These are phyloP conservation scores for Lottia gigantea DNA, from an alignment of 2,888 invertebrate genomes.

Conservation along the genomic window DNA sequence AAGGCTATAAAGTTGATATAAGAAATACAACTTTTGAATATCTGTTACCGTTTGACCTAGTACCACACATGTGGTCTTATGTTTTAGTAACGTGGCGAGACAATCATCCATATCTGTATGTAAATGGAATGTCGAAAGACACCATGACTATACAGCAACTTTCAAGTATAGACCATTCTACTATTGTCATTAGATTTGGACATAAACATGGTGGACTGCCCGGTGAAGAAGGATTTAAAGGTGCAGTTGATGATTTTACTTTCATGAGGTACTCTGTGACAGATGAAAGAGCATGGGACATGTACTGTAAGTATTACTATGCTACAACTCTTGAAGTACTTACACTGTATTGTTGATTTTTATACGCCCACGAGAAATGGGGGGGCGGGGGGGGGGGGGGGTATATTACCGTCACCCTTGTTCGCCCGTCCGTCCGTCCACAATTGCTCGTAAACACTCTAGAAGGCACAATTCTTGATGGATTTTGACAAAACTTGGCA, in stretches of 20 bases:
- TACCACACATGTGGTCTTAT: conserved; percentile 13
- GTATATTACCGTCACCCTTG: no score
- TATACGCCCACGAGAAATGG: no score
- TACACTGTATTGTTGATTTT: no score
- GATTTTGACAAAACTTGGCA: no score
- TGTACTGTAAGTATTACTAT: conserved; percentile 28
- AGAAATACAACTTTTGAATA: conserved; percentile 13
- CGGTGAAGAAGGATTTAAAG: conserved; percentile 18
- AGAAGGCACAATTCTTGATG: no score
- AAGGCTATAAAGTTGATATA: conserved; percentile 11
- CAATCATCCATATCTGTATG: background rate
- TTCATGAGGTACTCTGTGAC: conserved; percentile 20
- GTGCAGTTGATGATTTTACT: conserved; percentile 30
- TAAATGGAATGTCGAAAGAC: conserved; percentile 6
- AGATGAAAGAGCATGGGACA: conserved; percentile 14
- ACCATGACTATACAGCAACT: background rate
- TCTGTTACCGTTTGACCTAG: conserved; percentile 12
- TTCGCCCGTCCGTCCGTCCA: no score
- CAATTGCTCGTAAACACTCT: no score
- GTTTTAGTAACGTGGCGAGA: conserved; percentile 14
- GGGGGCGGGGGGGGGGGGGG: no score
- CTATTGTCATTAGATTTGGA: conserved; percentile 13
- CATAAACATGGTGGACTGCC: conserved; percentile 15
- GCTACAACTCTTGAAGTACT: background rate
- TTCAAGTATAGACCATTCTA: background rate